Conservation (phyloP, 1,140 invertebrate genomes). For the Bombus sylvicola region DNA sequence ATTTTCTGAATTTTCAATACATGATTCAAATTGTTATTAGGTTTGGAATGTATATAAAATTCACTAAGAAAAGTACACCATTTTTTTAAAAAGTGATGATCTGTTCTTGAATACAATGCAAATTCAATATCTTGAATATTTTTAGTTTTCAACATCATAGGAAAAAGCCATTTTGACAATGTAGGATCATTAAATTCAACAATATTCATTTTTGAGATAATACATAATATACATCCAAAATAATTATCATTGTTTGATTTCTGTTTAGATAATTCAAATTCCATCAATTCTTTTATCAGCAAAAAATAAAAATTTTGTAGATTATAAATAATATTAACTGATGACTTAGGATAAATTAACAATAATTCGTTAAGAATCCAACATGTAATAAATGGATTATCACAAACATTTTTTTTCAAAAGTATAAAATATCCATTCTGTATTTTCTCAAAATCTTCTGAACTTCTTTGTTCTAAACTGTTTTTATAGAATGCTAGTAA, state of each 20-base stretch:
- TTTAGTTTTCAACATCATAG: conserved; percentile 57
- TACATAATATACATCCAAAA: conserved; percentile 64
- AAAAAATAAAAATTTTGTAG: conserved; percentile 71
- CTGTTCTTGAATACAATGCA: conserved; percentile 74
- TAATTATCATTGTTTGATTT: conserved; percentile 19
- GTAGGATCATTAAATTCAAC: conserved; percentile 62
- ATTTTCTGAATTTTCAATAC: conserved; percentile 66
- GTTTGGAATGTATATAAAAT: conserved; percentile 49
- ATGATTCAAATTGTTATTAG: conserved; percentile 51
- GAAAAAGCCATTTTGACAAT: conserved; percentile 66
- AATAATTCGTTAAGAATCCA: conserved; percentile 76
- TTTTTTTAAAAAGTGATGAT: conserved; percentile 65
- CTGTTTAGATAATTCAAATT: conserved; percentile 10
- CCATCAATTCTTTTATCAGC: conserved; percentile 41
- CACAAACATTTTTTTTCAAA: conserved; percentile 66
- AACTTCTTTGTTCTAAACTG: not conserved
- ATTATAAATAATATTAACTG: conserved; percentile 44
- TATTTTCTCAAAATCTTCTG: conserved; percentile 29
- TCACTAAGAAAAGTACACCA: conserved; percentile 73
- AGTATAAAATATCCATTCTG: conserved; percentile 61
- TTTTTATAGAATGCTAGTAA: conserved; percentile 13
- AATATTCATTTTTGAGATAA: conserved; percentile 75
- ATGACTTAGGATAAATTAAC: conserved; percentile 53
- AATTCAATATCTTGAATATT: conserved; percentile 71
- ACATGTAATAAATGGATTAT: conserved; percentile 63